Conservation (phyloP, 2,888 invertebrate genomes). For the Mesochorus sp. region DNA sequence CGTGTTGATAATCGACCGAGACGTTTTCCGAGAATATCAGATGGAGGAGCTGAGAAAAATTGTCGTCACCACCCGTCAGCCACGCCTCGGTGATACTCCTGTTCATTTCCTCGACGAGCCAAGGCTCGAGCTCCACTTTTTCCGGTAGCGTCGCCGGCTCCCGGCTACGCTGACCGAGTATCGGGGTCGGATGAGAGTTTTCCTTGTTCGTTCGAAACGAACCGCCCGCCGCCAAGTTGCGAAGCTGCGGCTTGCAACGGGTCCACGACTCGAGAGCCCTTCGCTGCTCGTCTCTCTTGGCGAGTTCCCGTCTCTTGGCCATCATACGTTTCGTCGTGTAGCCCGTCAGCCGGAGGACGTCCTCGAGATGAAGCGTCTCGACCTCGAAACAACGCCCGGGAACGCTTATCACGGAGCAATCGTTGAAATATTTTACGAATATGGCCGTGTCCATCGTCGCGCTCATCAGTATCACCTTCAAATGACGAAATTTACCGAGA, state of each 20-base stretch:
- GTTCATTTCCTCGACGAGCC: constrained; percentile 86
- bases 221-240: constrained; percentile 53
- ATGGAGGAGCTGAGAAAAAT: constrained; percentile 89
- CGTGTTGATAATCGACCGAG: constrained; percentile 88
- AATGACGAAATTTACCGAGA: constrained; percentile 86
- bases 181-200: constrained; percentile 71
- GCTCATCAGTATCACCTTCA: constrained; percentile 96
- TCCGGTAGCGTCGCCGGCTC: constrained; percentile 78
- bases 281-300: constrained; percentile 78
- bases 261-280: constrained; percentile 81
- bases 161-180: constrained; percentile 76
- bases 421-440: constrained; percentile 92
- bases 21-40: constrained; percentile 91
- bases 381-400: constrained; percentile 91
- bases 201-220: constrained; percentile 64
- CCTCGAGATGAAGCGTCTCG: constrained; percentile 90
- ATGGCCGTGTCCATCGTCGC: constrained; percentile 94
- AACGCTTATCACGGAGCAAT: constrained; percentile 89
- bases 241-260: constrained; percentile 69
- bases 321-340: constrained; percentile 84
- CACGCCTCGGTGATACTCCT: constrained; percentile 86
- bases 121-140: constrained; percentile 83
- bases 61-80: constrained; percentile 85
- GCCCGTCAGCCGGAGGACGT: constrained; percentile 86
- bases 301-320: constrained; percentile 74